Conservation (phyloP, 1,140 invertebrate genomes). For the Cherax destructor region DNA sequence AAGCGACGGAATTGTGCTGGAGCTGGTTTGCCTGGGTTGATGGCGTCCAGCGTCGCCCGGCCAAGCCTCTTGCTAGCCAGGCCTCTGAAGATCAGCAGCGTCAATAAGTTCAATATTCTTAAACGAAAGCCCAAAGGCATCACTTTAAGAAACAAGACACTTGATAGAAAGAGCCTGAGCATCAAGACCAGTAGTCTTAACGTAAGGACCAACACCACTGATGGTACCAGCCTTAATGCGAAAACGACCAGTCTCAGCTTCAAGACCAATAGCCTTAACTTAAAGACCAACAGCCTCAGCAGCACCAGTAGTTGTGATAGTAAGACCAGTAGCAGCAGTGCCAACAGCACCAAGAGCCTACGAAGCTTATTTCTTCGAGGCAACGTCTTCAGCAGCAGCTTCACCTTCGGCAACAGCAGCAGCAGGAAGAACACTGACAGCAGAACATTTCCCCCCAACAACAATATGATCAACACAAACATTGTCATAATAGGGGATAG, state of each 20-base stretch:
- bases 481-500: background rate
- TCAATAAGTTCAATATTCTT: background rate
- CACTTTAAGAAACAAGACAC: background rate
- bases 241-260: background rate
- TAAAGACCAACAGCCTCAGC: slow-evolving; percentile 2
- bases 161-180: background rate
- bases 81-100: background rate
- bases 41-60: background rate
- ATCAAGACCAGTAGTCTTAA: background rate
- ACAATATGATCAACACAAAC: background rate
- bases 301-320: background rate
- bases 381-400: slow-evolving; percentile 2
- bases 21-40: background rate
- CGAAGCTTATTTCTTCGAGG: background rate
- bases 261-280: background rate
- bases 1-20: background rate
- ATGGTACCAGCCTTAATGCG: background rate
- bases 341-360: background rate
- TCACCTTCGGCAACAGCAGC: slow-evolving; percentile 7
- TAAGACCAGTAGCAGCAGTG: background rate
- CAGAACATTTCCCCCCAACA: background rate
- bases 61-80: background rate
- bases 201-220: background rate
- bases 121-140: background rate
- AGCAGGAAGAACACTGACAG: background rate